Conservation (phyloP, 2,888 invertebrate species). For the Blastobasis lacticolella region DNA sequence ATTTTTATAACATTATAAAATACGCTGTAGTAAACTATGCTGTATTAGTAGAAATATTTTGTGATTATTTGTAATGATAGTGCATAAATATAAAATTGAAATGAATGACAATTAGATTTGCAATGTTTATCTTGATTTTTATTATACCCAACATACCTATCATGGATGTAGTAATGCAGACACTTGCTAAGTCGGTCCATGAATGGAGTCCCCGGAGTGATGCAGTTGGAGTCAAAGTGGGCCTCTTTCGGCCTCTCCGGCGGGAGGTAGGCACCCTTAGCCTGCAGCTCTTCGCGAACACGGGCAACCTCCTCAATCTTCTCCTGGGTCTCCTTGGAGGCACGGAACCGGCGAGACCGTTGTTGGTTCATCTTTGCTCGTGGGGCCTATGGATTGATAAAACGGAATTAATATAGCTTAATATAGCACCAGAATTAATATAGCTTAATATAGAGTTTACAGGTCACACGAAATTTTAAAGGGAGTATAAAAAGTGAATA, state of each 20-base stretch:
- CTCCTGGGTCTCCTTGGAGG: conserved; percentile 94
- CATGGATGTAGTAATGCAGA: conserved; percentile 91
- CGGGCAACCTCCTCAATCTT: conserved; percentile 90
- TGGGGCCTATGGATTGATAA: conserved; percentile 77
- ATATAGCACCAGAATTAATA: too few species aligned
- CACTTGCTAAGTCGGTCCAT: conserved; percentile 93
- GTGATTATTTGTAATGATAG: too few species aligned
- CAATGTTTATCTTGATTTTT: too few species aligned
- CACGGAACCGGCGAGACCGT: conserved; percentile 95
- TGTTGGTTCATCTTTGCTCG: conserved; percentile 99
- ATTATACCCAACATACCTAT: conserved; percentile 49
- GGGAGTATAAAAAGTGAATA: too few species aligned
- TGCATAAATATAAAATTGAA: too few species aligned
- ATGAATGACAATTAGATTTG: too few species aligned
- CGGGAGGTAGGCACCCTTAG: conserved; percentile 84
- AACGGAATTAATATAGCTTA: too few species aligned
- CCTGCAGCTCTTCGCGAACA: conserved; percentile 81
- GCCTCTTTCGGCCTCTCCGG: conserved; percentile 92
- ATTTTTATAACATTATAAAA: too few species aligned
- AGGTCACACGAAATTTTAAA: too few species aligned
- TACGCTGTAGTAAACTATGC: too few species aligned
- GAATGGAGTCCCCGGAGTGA: conserved; percentile 99
- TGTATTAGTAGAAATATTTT: too few species aligned
- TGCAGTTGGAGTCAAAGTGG: conserved; percentile 99
- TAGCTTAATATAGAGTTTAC: too few species aligned